Base-by-base conservation (phyloP, 2,797 vertebrate species). In the Tapera naevia region DNA sequence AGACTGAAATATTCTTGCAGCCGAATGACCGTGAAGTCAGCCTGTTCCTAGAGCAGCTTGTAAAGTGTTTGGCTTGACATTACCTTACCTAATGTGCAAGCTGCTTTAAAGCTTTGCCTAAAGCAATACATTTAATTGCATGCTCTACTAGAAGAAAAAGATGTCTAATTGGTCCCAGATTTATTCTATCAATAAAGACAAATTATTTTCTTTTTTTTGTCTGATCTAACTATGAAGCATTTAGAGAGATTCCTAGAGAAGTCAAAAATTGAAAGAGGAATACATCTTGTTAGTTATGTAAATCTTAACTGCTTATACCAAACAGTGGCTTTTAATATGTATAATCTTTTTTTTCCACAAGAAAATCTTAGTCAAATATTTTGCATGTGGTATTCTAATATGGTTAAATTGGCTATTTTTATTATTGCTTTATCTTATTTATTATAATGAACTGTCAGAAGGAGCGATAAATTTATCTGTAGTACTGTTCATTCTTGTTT, bases 61-160 rank as follows among this genome's bases (percentile, higher is more conserved):
- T 45, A 66, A 76, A 91, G 86, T 80, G 79, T 85, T 95, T 84
- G 64, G 71, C 91, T 97, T 96, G 93, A 65, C 95, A 96, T 95
- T 96, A 94, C 91, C 91, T 94, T 92, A 95, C 92, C 85, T 91
- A 86, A 93, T 85, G 65, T 91, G 78, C 80, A 86, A 82, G 79
- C 2, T 0, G 23, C 58, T 93, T 91, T 95, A 95, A 92, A 91
- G 87, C 89, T 86, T 95, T 82, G 91, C 92, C 91, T 80, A 79
- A 93, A 95, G 94, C 93, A 87, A 86, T 75, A 41, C 66, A 43
- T 85, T 90, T 96, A 95, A 96, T 95, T 95, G 94, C 66, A 35
- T 75, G 67, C 64, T 88, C 58, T 90, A 50, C 83, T 89, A 90
- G 85, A 82, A 90, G 82, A 82, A 81, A 93, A 91, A 89, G 54